Base-by-base conservation (phyloP, 1,140 invertebrate species). In the Platyscapa corneri region DNA sequence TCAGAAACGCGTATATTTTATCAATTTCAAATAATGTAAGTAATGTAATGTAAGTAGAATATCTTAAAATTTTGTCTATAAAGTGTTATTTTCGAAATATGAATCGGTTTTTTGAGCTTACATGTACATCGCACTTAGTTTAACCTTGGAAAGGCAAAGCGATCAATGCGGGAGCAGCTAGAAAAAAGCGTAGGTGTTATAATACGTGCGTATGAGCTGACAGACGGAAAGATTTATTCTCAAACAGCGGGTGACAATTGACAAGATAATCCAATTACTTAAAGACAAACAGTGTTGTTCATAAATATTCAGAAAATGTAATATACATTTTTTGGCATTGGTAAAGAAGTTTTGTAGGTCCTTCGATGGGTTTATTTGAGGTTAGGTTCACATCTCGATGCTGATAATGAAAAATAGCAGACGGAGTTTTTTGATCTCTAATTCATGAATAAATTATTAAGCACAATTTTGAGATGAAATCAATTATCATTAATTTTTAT, bases 121-220 rank as follows among this genome's bases (percentile, higher is more conserved):
- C 37, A 74, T 14, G 23, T 42, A n/a, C 70, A 74, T 74, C 70
- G 39, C 70, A 74, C 70, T 72, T 72, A 23, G 74, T 37, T 53
- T 77, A 77, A 77, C 75, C 75, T 77, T 77, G 75, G 32, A 77
- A 56, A 77, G 75, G 75, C n/a, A 56, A 23, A 10, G 75, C 75
- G 46, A 77, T 77, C 75, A 56, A 77, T 77, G 75, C 27, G n/a
- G 12, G 75, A 74, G 8, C 5, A 42, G 70, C 16, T 10, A n/a
- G 23, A 74, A 74, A 42, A 42, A 16, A 37, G 37, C 70, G 37
- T 42, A 39, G 70, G 70, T 14, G 39, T n/a, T 39, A 70, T 37
- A 46, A 64, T 65, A 2, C 14, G 80, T 56, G 10, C 27, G 78
- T 30, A 30, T 67, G 16, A 30, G 23, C 5, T 18, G 39, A 18